Evolutionary conservation across 2,888 invertebrate genomes (phyloP).

Genomic region (Apocheima hispidaria): DNA sequence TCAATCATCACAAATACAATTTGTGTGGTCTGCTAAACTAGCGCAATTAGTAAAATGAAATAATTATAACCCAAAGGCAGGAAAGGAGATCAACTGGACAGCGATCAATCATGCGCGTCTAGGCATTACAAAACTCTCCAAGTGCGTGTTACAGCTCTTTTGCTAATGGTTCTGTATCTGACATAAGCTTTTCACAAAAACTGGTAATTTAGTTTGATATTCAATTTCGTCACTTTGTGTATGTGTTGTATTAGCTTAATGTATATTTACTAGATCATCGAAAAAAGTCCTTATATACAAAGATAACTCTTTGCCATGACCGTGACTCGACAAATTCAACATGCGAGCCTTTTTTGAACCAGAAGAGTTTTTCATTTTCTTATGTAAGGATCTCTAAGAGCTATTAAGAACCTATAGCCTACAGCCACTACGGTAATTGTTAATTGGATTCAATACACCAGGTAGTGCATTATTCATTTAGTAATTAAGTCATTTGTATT

Average conservation of each 20-base stretch:
- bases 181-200: background rate
- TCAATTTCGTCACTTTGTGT: no score
- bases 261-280: background rate
- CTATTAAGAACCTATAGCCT: slow-evolving; percentile 26
- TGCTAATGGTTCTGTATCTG: slow-evolving; percentile 3
- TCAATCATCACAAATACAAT: slow-evolving; percentile 7
- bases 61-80: slow-evolving; percentile 16
- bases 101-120: slow-evolving; percentile 30
- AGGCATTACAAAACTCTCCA: slow-evolving; percentile 15
- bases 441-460: slow-evolving; percentile 31
- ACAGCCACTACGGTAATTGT: slow-evolving; percentile 28
- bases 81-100: slow-evolving; percentile 28
- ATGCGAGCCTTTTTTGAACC: no score
- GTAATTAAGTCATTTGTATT: slow-evolving; percentile 35
- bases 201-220: no score
- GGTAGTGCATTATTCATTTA: slow-evolving; percentile 29
- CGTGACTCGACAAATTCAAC: no score
- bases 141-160: background rate
- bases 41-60: slow-evolving; percentile 24
- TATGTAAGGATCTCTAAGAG: slow-evolving; percentile 18
- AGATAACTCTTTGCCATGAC: background rate
- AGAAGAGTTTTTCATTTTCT: background rate
- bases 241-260: no score
- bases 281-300: background rate
- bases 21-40: slow-evolving; percentile 24